A percentile compares a stretch with the other conserved stretches of the same genome.
phyloP scores from a whole-genome alignment of 1,140 invertebrate genomes.

The Ceratina calcarata region DNA sequence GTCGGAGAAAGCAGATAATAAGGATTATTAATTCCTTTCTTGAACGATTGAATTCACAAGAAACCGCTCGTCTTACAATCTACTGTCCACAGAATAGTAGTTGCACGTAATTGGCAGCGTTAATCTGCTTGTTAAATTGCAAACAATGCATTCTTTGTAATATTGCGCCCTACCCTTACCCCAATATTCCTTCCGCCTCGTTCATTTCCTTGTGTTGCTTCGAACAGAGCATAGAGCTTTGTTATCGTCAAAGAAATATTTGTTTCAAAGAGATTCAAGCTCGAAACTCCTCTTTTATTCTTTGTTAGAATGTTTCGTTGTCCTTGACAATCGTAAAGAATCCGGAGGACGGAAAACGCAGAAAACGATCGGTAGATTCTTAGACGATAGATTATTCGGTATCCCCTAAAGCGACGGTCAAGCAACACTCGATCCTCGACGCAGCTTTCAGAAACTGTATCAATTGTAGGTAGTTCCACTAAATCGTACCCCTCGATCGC shows the following conservation, averaged over 20 bases:
- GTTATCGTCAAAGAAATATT: slow-evolving; percentile 54
- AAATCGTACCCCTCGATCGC: slow-evolving; percentile 47
- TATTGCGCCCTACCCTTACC: slow-evolving; percentile 56
- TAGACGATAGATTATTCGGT: not conserved
- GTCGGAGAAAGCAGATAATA: slow-evolving; percentile 35
- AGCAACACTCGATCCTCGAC: slow-evolving; percentile 21
- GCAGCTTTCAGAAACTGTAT: slow-evolving; percentile 29
- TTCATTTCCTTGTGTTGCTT: slow-evolving; percentile 49
- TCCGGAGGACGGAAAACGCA: not conserved
- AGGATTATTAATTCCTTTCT: slow-evolving; percentile 49
- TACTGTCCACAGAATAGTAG: slow-evolving; percentile 46
- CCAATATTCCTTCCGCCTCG: slow-evolving; percentile 53
- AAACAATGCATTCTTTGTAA: slow-evolving; percentile 64
- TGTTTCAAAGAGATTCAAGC: slow-evolving; percentile 49
- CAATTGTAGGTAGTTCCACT: slow-evolving; percentile 46
- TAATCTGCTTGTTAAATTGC: slow-evolving; percentile 65
- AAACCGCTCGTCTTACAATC: slow-evolving; percentile 47
- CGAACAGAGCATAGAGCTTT: slow-evolving; percentile 34
- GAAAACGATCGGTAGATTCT: not conserved
- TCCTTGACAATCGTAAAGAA: slow-evolving; percentile 18
- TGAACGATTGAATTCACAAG: slow-evolving; percentile 38
- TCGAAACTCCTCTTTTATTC: slow-evolving; percentile 54
- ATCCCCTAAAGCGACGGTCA: not conserved
- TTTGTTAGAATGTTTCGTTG: slow-evolving; percentile 49
- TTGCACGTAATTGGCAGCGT: slow-evolving; percentile 63